Evolutionary conservation across 1,140 invertebrate genomes (phyloP), one percentile per base, ranked within the genome.

Genomic region (Saccostrea echinata): DNA sequence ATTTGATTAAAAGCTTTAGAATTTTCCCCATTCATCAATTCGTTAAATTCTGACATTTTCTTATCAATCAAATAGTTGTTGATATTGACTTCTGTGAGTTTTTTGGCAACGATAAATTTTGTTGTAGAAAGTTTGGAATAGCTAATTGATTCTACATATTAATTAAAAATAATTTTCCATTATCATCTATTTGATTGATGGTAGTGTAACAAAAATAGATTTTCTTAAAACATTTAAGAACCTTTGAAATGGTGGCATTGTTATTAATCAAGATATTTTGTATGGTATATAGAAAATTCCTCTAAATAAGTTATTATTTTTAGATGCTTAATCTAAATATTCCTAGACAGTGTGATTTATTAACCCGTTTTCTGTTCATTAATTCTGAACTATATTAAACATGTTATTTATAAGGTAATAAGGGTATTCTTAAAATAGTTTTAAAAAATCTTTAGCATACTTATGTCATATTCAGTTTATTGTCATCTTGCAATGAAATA

Each of bases 131-230:
- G 27, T 13, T 30, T 71, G 13, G 27, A 27, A 71, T 71, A 27
- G 9, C 68, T 71, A 71, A 71, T 71, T 71, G 68, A 71, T 27
- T 71, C 68, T 71, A 71, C 12, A 27, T 71, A 24, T 71, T 57
- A 57, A 21, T 33, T 27, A 30, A n/a, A 27, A 71, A 71, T 24
- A 71, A 71, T 71, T 30, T 24, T 13, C 24, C 16, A 71, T 71
- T 71, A 71, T 71, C 13, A 27, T 13, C 1, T 6, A 9, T 71
- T 27, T 71, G 68, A 71, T 71, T 71, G 30, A 71, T 27, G 68
- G 68, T 24, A 30, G 24, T 9, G 27, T 30, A 30, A 18, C 57
- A n/a, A 1, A 61, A 71, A 71, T 71, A 71, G 68, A 71, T 71
- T 27, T 71, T 33, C 21, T 24, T 71, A 12, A 24, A 71, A 27